A percentile compares a stretch with the other conserved stretches of the same genome.
These are phyloP conservation scores for Heliconius sara DNA, from an alignment of 2,888 invertebrate genomes.

Conservation along the genomic window DNA sequence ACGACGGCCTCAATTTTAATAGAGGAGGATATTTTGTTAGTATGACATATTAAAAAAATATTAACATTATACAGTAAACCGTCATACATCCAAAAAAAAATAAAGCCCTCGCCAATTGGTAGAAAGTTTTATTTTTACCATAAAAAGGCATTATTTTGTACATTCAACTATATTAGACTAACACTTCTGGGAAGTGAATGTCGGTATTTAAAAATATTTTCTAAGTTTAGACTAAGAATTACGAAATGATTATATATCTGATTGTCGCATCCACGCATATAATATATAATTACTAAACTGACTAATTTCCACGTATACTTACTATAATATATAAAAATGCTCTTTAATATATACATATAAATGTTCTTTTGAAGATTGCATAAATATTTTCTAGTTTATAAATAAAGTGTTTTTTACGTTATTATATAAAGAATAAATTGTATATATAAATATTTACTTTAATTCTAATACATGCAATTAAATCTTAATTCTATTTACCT, in stretches of 20 bases:
- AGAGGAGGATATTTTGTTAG: neutral
- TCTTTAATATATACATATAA: too few relatives aligned
- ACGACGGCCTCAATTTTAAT: too few relatives aligned
- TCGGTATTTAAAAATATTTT: conserved; percentile 56
- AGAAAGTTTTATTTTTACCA: neutral
- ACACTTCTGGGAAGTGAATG: conserved; percentile 73
- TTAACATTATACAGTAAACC: neutral
- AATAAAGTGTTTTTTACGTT: too few relatives aligned
- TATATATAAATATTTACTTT: too few relatives aligned
- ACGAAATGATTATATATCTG: conserved; percentile 20
- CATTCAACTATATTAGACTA: conserved; percentile 49
- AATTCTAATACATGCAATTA: too few relatives aligned
- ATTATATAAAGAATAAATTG: too few relatives aligned
- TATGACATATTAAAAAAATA: neutral
- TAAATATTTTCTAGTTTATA: too few relatives aligned
- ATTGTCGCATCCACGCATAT: neutral
- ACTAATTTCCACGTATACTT: conserved; percentile 1
- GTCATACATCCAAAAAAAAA: neutral
- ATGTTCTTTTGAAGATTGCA: too few relatives aligned
- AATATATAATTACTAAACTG: conserved; percentile 4
- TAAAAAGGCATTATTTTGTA: conserved; percentile 47
- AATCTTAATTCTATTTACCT: neutral
- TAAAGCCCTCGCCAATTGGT: neutral
- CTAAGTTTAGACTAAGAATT: conserved; percentile 48
- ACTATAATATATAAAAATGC: neutral